These are phyloP conservation scores for Galeruca laticollis DNA, from an alignment of 2,888 invertebrate genomes.

Conservation along the genomic window DNA sequence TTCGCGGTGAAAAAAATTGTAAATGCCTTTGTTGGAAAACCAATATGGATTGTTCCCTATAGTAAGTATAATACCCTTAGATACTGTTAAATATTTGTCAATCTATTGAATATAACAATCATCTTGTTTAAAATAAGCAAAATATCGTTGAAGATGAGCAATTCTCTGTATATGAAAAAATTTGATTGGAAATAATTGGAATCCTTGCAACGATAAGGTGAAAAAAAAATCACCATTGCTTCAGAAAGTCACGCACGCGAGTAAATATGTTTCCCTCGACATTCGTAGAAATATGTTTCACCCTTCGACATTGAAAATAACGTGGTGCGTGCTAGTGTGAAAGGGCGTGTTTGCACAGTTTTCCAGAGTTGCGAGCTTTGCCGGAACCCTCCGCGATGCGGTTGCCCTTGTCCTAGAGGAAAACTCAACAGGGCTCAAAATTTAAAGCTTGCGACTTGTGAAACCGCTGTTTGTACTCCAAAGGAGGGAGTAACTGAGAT, in stretches of 20 bases:
- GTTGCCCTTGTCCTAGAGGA: not conserved
- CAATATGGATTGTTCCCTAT: too few relatives aligned
- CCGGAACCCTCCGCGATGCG: constrained; percentile 1
- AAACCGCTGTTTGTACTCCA: not conserved
- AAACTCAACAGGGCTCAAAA: not conserved
- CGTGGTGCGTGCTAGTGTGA: constrained; percentile 4
- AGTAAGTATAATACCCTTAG: too few relatives aligned
- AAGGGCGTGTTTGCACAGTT: constrained; percentile 17
- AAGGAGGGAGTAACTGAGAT: not conserved
- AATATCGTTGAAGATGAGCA: too few relatives aligned
- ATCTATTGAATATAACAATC: too few relatives aligned
- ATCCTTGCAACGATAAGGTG: not conserved
- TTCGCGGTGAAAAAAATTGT: too few relatives aligned
- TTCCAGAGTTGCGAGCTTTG: not conserved
- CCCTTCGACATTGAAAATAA: not conserved
- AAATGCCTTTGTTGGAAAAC: too few relatives aligned
- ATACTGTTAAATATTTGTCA: too few relatives aligned
- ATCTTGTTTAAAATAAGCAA: too few relatives aligned
- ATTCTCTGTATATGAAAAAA: too few relatives aligned
- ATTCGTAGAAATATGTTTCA: not conserved
- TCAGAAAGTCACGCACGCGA: not conserved
- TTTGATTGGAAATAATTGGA: too few relatives aligned
- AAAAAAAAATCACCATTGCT: not conserved
- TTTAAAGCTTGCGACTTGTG: constrained; percentile 2
- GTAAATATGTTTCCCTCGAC: not conserved